Conservation (phyloP, 2,888 invertebrate species). For the Alentia gelatinosa region DNA sequence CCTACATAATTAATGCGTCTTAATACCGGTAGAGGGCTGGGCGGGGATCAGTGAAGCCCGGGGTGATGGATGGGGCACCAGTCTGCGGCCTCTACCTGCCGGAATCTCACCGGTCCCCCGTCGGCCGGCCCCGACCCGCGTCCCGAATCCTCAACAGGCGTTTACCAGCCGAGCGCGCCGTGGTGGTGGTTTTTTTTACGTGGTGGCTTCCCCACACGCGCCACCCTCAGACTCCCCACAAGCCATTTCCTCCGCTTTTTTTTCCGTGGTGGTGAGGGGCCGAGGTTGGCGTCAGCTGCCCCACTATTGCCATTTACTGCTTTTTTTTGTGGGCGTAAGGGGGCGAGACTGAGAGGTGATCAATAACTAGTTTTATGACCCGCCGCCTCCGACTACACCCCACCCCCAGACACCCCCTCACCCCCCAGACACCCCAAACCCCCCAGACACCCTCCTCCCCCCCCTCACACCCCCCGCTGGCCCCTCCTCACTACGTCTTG, state of each 20-base stretch:
- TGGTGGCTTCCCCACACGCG: neutral
- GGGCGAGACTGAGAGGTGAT: slow-evolving; percentile 19
- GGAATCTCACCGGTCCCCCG: neutral
- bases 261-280: neutral
- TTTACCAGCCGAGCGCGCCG: neutral
- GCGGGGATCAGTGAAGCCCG: neutral
- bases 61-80: slow-evolving; percentile 20
- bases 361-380: slow-evolving; percentile 42
- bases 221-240: neutral
- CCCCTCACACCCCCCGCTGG: neutral
- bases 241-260: neutral
- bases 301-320: neutral
- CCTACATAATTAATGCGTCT: slow-evolving; percentile 42
- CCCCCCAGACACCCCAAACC: neutral
- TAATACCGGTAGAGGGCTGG: neutral
- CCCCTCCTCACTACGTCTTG: neutral
- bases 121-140: neutral
- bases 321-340: neutral
- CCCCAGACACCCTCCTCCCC: neutral
- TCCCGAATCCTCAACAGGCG: neutral
- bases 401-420: no score
- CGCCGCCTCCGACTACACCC: neutral
- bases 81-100: neutral
- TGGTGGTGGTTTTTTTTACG: neutral
- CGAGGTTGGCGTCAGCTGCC: no score